A percentile compares a stretch with the other conserved stretches of the same genome.
Conservation (phyloP, 1,140 invertebrate genomes). For the Lycorma delicatula region DNA sequence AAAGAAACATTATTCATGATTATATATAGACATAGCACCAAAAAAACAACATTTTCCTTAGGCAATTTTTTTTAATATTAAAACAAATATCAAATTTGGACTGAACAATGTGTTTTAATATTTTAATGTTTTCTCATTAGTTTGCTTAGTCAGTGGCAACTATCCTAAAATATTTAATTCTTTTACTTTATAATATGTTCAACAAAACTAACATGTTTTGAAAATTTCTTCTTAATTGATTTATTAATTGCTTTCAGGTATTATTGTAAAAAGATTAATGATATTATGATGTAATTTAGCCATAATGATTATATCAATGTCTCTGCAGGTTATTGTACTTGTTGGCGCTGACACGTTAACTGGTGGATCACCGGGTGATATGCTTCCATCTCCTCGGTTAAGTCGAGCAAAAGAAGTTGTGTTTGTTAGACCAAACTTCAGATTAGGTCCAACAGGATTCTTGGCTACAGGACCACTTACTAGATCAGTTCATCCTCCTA, state of each 20-base stretch:
- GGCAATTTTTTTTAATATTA: too few species aligned
- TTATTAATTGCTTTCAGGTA: neutral
- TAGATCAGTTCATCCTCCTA: conserved; percentile 54
- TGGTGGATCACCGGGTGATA: conserved; percentile 55
- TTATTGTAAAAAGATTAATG: neutral
- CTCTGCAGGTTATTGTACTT: conserved; percentile 67
- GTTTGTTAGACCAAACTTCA: conserved; percentile 74
- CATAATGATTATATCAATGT: conserved; percentile 33
- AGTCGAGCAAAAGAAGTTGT: conserved; percentile 67
- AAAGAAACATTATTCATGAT: too few species aligned
- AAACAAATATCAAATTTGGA: too few species aligned
- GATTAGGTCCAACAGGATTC: conserved; percentile 58
- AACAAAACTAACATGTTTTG: too few species aligned
- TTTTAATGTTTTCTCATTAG: too few species aligned
- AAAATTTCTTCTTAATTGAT: too few species aligned
- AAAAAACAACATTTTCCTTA: too few species aligned
- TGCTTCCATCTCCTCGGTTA: conserved; percentile 53
- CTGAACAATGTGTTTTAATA: too few species aligned
- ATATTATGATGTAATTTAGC: neutral
- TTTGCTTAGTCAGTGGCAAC: too few species aligned
- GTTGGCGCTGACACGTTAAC: conserved; percentile 65
- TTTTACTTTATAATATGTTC: too few species aligned
- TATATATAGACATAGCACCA: too few species aligned
- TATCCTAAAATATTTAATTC: too few species aligned
- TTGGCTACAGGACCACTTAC: conserved; percentile 59